A percentile compares a stretch with the other conserved stretches of the same genome.
phyloP scores from a whole-genome alignment of 2,888 invertebrate genomes.

The Tenthredo mesomela region DNA sequence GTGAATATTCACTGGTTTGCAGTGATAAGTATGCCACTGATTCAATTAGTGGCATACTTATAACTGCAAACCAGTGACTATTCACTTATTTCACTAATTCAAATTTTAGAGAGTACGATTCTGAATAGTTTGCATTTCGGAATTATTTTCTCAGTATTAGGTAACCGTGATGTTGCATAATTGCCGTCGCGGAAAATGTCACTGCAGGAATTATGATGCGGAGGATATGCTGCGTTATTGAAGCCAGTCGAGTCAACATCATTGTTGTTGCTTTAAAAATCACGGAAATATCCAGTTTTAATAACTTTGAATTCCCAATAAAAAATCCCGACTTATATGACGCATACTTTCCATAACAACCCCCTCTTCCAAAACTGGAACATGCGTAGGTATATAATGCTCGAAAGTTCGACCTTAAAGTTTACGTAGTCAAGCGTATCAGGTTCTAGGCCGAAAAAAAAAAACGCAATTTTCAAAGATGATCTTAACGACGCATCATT shows the following conservation, averaged over 20 bases:
- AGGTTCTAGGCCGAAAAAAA: background rate
- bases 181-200: background rate
- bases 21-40: too few species aligned
- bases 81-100: too few species aligned
- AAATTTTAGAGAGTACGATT: too few species aligned
- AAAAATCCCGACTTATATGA: background rate
- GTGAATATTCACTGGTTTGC: too few species aligned
- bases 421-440: conserved; percentile 20
- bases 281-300: background rate
- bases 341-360: background rate
- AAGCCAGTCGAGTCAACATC: background rate
- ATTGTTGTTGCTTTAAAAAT: background rate
- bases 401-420: background rate
- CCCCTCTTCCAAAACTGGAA: background rate
- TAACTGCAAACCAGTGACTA: too few species aligned
- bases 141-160: background rate
- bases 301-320: conserved; percentile 5
- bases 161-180: background rate
- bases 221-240: too few species aligned
- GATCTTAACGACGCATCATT: conserved; percentile 32
- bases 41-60: too few species aligned
- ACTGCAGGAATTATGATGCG: background rate
- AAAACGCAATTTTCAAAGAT: conserved; percentile 38
- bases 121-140: background rate
- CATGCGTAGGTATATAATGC: background rate